Evolutionary conservation across 1,140 invertebrate species (phyloP).

Genomic region (Nomia melanderi): DNA sequence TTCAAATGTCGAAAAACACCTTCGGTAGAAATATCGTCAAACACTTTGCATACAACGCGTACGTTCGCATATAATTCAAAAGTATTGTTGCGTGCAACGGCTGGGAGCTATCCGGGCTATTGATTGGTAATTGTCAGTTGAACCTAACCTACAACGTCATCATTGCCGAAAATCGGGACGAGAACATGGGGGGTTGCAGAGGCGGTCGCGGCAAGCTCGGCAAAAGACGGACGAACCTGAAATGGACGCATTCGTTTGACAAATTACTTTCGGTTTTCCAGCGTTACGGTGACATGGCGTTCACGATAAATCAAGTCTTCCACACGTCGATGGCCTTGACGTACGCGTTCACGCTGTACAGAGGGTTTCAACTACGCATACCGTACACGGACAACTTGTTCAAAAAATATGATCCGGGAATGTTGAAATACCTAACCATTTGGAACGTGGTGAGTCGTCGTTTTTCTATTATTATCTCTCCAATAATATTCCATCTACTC

Average conservation of each 20-base stretch:
- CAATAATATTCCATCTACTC: background rate
- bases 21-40: no score
- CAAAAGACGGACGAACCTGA: background rate
- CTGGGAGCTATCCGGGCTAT: background rate
- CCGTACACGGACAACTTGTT: conserved; percentile 49
- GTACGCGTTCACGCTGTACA: conserved; percentile 69
- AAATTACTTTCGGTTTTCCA: conserved; percentile 24
- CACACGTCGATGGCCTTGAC: conserved; percentile 62
- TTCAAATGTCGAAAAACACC: no score
- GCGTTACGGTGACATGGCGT: conserved; percentile 36
- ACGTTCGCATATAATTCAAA: background rate
- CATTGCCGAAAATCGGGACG: background rate
- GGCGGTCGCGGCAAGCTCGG: background rate
- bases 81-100: background rate
- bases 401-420: conserved; percentile 75
- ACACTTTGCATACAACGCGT: no score
- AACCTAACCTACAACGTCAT: conserved; percentile 22
- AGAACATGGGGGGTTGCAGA: background rate
- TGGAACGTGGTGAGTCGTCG: conserved; percentile 82
- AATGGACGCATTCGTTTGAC: background rate
- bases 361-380: conserved; percentile 59
- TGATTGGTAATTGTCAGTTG: background rate
- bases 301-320: conserved; percentile 37
- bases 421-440: conserved; percentile 80
- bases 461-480: background rate